Percentiles rank a stretch among this genome's conserved stretches.
These are phyloP conservation scores for Drosophila mercatorum DNA, from an alignment of 2,888 invertebrate genomes.

Conservation along the genomic window DNA sequence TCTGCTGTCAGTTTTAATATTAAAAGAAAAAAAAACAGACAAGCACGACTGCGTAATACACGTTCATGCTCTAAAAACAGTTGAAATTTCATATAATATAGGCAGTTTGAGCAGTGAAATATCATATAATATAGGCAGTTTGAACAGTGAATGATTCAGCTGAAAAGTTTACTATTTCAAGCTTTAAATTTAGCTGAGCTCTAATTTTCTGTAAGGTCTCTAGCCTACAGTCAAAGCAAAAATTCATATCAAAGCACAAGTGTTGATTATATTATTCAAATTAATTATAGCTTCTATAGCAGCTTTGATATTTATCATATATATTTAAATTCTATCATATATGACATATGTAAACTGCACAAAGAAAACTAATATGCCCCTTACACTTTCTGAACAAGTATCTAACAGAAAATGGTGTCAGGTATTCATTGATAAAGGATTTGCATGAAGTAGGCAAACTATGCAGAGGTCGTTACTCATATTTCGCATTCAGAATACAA, in stretches of 20 bases:
- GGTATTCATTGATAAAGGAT: constrained; percentile 1
- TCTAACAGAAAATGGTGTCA: neutral
- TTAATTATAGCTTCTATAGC: too few relatives aligned
- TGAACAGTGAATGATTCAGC: too few relatives aligned
- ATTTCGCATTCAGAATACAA: neutral
- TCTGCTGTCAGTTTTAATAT: constrained; percentile 20
- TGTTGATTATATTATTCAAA: too few relatives aligned
- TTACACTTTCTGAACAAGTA: too few relatives aligned
- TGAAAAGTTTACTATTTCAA: too few relatives aligned
- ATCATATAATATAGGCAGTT: neutral
- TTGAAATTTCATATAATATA: neutral
- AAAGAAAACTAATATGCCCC: neutral
- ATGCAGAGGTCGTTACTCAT: neutral
- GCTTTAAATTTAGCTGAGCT: too few relatives aligned
- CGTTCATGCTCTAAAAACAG: neutral
- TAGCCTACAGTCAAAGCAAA: too few relatives aligned
- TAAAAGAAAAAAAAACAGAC: neutral
- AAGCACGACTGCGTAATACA: neutral
- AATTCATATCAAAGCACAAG: too few relatives aligned
- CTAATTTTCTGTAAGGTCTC: too few relatives aligned
- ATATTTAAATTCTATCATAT: too few relatives aligned
- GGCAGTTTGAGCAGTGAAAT: neutral
- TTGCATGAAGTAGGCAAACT: neutral
- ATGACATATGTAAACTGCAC: too few relatives aligned
- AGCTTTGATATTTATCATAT: too few relatives aligned